Evolutionary conservation across 1,140 invertebrate genomes (phyloP), one percentile per base, ranked within the genome.

Genomic region (Drosophila trapezifrons): DNA sequence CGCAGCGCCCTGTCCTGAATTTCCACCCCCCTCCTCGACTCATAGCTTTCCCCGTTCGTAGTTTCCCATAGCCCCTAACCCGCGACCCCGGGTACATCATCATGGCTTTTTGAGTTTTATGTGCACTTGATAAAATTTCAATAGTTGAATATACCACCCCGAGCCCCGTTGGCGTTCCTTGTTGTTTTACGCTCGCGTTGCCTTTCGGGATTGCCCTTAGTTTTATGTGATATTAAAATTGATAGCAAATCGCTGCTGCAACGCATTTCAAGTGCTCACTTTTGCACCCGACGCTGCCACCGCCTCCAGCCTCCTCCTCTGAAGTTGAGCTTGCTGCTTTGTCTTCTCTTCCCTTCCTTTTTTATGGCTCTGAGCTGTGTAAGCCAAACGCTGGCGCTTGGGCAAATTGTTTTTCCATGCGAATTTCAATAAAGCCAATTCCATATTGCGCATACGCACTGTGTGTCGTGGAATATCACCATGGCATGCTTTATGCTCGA

Each of bases 141-240:
- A 89, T 87, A 89, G 84, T 77, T 64, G 62, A 79, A 67, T 57
- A 58, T 60, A 57, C 45, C 58, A 27, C 18, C 18, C 46, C 8
- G 13, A 37, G 51, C 12, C 38, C 17, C 32, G 5, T 25, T 17
- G n/a, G 27, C 37, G 10, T 40, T 66, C 64, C 65, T 54, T 76
- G 79, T 82, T 76, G 71, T 87, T 87, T 86, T 77, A 83, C 84
- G 66, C 83, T 75, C 84, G 51, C 77, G 65, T 60, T 70, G 80
- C 63, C 65, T 70, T 79, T 79, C 63, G 72, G 75, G 65, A 69
- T 78, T 87, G 83, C 66, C 85, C 87, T 75, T 89, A 84, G 84
- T 87, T 87, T 87, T 84, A 87, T 87, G 84, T 89, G 84, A 87
- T 87, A 87, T 87, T 87, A 87, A 87, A 87, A 87, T 87, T 87